Base-by-base conservation (phyloP, 2,888 invertebrate species). In the Argyra leucocephala region DNA sequence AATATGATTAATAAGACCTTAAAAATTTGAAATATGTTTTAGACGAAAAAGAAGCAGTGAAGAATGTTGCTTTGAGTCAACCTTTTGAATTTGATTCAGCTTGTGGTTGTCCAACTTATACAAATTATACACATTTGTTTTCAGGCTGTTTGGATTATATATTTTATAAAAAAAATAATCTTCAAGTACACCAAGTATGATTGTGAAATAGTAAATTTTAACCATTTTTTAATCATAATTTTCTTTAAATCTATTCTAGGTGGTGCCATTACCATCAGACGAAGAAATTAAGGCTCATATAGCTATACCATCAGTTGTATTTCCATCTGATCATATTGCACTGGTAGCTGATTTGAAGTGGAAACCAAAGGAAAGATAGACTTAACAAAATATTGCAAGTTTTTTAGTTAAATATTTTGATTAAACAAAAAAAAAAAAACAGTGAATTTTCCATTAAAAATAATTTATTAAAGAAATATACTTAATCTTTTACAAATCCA, bases 281-380 rank as follows among this genome's bases (percentile, higher is more conserved):
- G 90, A 91, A 71, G 90, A 94, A 75, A 81, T 97, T 22, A 83
- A 80, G 64, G 80, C 85, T 64, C 82, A 92, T 73, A 83, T 80
- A 57, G 96, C 93, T 1, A 83, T 97, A 68, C 98, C 98, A 0
- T 96, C 93, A 71, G 82, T 89, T 62, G 88, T 90, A 3, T 91
- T 91, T 77, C 97, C 97, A 1, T 96, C 96, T 2, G 97, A 98
- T 81, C 97, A 98, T 78, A 81, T 98, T 69, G 88, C 97, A 18
- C 81, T 96, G 62, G 83, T 96, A 68, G 87, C 89, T n/a, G 92
- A 94, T 82, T 82, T 94, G 68, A 79, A 82, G 66, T 77, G 18
- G 18, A 31, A 61, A 61, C 3, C 7, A 6, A 1, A 21, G 21
- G 6, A 57, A 57, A n/a, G 6, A 57, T 57, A 2, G n/a, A 6